Percentiles rank a stretch among this genome's conserved stretches.
Conservation (phyloP, 53 echinoderm and acorn worm species). For the Pentamera pediparva region DNA sequence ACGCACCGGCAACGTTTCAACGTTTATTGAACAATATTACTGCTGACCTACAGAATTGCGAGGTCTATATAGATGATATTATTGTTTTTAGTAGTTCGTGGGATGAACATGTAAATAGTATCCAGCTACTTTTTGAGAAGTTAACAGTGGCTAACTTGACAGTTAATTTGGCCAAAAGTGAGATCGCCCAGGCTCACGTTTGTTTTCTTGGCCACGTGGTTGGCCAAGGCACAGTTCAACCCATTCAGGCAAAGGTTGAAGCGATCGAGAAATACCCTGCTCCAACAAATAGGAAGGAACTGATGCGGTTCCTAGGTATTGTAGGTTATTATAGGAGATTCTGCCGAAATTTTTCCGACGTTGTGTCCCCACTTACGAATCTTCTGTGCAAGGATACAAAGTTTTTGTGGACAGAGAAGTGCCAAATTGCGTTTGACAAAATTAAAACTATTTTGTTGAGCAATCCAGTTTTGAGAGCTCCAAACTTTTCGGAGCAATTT, state of each 20-base stretch:
- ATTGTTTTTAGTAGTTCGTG: conserved; percentile 4
- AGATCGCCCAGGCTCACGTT: neutral
- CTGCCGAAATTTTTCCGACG: conserved; percentile 41
- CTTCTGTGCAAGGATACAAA: conserved; percentile 36
- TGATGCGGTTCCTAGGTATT: conserved; percentile 1
- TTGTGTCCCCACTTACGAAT: conserved; percentile 40
- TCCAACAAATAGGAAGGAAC: neutral
- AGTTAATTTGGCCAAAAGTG: conserved; percentile 20
- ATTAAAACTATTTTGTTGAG: conserved; percentile 38
- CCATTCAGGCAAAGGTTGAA: neutral
- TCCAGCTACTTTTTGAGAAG: neutral
- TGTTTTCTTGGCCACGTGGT: conserved; percentile 6
- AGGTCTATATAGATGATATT: neutral
- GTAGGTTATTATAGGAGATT: neutral
- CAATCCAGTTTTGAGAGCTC: conserved; percentile 22
- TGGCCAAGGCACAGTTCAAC: neutral
- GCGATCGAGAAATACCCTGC: neutral
- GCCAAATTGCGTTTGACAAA: conserved; percentile 40
- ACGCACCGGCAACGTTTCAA: conserved; percentile 30
- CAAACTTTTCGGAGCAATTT: conserved; percentile 35
- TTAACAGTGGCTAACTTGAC: conserved; percentile 21
- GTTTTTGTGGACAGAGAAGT: conserved; percentile 36
- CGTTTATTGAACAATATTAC: conserved; percentile 28
- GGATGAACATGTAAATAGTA: conserved; percentile 9
- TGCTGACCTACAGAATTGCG: neutral